Evolutionary conservation across 1,140 invertebrate species (phyloP).

Genomic region (Heliconius nattereri): DNA sequence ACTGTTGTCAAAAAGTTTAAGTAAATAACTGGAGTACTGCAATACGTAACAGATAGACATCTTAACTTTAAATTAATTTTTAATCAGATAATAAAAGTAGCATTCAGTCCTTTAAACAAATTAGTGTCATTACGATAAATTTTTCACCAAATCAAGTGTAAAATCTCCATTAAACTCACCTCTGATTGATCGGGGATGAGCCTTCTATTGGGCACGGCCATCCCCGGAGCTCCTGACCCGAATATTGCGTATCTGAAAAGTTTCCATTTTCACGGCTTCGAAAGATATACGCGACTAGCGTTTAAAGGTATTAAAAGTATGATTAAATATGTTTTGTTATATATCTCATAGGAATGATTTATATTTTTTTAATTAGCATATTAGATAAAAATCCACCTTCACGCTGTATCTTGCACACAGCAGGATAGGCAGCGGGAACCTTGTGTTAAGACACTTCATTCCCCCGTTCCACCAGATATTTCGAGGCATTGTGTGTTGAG

Average conservation of each 20-base stretch:
- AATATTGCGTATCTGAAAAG: conserved; percentile 60
- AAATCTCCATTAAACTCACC: conserved; percentile 76
- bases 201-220: conserved; percentile 73
- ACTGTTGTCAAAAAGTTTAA: too few species aligned
- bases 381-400: too few species aligned
- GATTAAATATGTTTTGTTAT: too few species aligned
- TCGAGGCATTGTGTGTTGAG: too few species aligned
- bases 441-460: too few species aligned
- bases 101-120: neutral
- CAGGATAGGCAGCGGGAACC: too few species aligned
- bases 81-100: neutral
- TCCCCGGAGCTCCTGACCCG: conserved; percentile 71
- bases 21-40: too few species aligned
- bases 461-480: too few species aligned
- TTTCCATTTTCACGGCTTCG: conserved; percentile 29
- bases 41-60: too few species aligned
- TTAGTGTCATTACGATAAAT: neutral
- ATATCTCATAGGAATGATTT: too few species aligned
- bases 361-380: too few species aligned
- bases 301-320: neutral
- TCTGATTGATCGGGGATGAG: conserved; percentile 74
- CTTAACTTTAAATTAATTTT: neutral
- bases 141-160: conserved; percentile 68
- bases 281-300: neutral
- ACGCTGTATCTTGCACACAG: too few species aligned